Evolutionary conservation across 2,113 vertebrate genomes (phyloP).

Genomic region (Macrotus californicus): DNA sequence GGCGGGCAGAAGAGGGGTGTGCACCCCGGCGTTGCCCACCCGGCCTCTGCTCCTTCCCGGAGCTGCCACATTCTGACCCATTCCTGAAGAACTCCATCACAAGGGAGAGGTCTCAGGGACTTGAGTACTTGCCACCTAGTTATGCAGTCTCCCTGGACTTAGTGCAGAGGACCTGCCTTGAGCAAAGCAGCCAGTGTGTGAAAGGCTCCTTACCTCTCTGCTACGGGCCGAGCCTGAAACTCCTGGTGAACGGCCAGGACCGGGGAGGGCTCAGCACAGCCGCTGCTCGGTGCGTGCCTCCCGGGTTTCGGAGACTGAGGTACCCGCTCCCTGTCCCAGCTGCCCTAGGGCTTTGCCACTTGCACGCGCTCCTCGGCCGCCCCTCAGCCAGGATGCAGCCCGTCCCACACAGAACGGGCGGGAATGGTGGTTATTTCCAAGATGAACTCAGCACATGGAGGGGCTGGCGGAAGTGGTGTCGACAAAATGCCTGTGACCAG

Average conservation of each 20-base stretch:
- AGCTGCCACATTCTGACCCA: fast-evolving
- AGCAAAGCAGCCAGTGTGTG: not conserved
- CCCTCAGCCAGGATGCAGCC: not conserved
- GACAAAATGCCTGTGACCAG: not conserved
- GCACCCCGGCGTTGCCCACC: not conserved
- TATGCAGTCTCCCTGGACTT: not conserved
- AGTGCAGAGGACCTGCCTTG: not conserved
- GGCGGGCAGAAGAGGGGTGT: fast-evolving
- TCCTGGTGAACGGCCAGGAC: no score
- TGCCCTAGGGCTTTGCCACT: not conserved
- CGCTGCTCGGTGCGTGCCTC: not conserved
- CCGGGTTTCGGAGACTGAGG: not conserved
- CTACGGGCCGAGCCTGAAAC: not conserved
- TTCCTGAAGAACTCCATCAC: not conserved
- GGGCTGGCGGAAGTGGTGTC: fast-evolving
- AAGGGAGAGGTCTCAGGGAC: not conserved
- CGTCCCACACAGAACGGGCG: fast-evolving
- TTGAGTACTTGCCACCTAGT: not conserved
- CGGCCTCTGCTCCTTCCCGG: not conserved
- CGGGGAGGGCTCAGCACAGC: not conserved
- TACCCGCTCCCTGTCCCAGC: not conserved
- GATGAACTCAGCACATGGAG: not conserved
- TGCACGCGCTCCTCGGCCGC: fast-evolving
- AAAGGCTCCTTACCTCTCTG: not conserved
- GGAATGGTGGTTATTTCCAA: not conserved